Conservation (phyloP, 2,797 vertebrate species). For the Anguilla obscura region DNA sequence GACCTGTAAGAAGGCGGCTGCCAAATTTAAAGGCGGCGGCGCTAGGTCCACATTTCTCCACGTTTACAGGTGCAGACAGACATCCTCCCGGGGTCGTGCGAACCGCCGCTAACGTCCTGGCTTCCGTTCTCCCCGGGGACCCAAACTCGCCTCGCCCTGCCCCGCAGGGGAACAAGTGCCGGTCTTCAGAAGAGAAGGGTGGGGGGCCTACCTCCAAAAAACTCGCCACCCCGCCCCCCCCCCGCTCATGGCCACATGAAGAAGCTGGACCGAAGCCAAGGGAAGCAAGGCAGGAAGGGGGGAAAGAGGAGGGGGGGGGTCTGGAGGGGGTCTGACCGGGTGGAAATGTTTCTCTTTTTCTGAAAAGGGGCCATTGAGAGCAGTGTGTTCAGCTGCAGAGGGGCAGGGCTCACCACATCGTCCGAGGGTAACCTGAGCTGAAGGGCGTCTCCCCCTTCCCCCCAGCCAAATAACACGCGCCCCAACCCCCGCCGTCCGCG, state of each 20-base stretch:
- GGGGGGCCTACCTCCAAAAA: slow-evolving; percentile 60
- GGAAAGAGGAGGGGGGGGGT: slow-evolving; percentile 57
- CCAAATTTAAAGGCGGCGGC: neutral
- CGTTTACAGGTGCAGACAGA: slow-evolving; percentile 63
- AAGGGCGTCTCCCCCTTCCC: slow-evolving; percentile 45
- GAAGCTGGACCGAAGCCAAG: slow-evolving; percentile 65
- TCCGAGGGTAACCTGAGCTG: slow-evolving; percentile 66
- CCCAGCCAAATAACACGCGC: neutral
- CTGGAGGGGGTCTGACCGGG: slow-evolving; percentile 51
- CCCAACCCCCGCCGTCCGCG: slow-evolving; percentile 39
- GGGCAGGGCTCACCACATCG: slow-evolving; percentile 58
- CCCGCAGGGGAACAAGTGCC: slow-evolving; percentile 72
- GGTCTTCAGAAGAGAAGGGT: slow-evolving; percentile 49
- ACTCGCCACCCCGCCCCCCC: too few relatives aligned
- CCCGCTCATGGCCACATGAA: slow-evolving; percentile 68
- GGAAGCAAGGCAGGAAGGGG: slow-evolving; percentile 57
- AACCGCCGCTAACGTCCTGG: slow-evolving; percentile 66
- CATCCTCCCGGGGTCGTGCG: slow-evolving; percentile 60
- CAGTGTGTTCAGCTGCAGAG: slow-evolving; percentile 72
- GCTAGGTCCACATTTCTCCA: slow-evolving; percentile 38
- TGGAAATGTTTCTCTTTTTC: slow-evolving; percentile 63
- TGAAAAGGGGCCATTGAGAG: slow-evolving; percentile 69
- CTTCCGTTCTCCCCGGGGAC: slow-evolving; percentile 55
- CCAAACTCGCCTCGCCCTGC: slow-evolving; percentile 28
- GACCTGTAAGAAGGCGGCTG: slow-evolving; percentile 2